Percentiles rank a stretch among this genome's conserved stretches.
These are phyloP conservation scores for Scrobipalpa costella DNA, from an alignment of 2,888 invertebrate genomes.

Conservation along the genomic window DNA sequence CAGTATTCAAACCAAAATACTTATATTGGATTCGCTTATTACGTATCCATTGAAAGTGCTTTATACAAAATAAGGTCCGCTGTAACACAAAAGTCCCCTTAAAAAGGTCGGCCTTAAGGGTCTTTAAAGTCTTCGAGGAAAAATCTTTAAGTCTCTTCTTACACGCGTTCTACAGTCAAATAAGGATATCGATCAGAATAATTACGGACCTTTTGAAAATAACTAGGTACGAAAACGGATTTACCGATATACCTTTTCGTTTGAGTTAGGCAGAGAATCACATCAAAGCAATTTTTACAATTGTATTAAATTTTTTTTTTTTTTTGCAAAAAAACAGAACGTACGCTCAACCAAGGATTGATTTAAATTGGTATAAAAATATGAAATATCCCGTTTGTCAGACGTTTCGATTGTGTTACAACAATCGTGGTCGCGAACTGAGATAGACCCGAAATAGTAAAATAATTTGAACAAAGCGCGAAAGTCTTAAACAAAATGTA, in stretches of 20 bases:
- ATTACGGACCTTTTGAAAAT: neutral
- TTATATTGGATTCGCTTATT: constrained; percentile 12
- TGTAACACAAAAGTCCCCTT: constrained; percentile 27
- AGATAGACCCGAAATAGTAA: too few relatives aligned
- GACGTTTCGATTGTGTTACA: too few relatives aligned
- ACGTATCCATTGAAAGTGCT: constrained; percentile 12
- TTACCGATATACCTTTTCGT: neutral
- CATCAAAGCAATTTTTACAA: too few relatives aligned
- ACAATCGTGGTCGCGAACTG: too few relatives aligned
- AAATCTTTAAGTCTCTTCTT: constrained; percentile 10
- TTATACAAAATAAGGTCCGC: constrained; percentile 13
- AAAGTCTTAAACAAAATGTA: too few relatives aligned
- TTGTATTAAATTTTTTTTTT: too few relatives aligned
- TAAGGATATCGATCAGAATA: constrained; percentile 7
- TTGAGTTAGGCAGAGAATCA: too few relatives aligned
- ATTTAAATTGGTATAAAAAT: too few relatives aligned
- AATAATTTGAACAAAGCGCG: too few relatives aligned
- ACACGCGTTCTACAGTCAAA: neutral
- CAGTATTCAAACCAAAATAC: neutral
- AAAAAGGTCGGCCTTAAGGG: constrained; percentile 25
- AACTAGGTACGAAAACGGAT: neutral
- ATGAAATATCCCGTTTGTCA: too few relatives aligned
- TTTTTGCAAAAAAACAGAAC: too few relatives aligned
- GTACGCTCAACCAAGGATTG: too few relatives aligned
- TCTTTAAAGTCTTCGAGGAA: constrained; percentile 12